A percentile compares a stretch with the other conserved stretches of the same genome.
phyloP scores from a whole-genome alignment of 2,113 vertebrate species.

The Romanogobio albipinnatus region DNA sequence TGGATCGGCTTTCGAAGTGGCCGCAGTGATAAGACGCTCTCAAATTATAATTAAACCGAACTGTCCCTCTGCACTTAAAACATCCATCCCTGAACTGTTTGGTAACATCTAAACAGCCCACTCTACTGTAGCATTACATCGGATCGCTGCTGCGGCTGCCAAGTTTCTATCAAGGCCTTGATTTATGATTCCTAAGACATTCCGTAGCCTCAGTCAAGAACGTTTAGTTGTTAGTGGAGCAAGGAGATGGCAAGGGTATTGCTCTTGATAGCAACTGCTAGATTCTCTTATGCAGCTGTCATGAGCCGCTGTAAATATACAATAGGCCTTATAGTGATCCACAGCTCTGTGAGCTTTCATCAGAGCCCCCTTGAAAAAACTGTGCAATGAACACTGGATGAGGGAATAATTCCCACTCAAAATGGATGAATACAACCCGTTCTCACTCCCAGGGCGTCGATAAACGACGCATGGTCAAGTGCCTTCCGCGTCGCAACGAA shows the following conservation, averaged over 20 bases:
- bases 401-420: neutral
- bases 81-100: neutral
- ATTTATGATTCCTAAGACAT: slow-evolving; percentile 96
- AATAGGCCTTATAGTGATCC: neutral
- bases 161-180: slow-evolving; percentile 89
- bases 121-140: slow-evolving; percentile 10
- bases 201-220: slow-evolving; percentile 87
- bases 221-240: slow-evolving; percentile 92
- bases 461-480: no score
- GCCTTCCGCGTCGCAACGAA: no score
- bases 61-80: neutral
- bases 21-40: slow-evolving; percentile 31
- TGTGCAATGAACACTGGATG: slow-evolving; percentile 33
- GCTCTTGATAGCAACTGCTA: slow-evolving; percentile 80
- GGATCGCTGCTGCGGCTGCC: slow-evolving; percentile 76
- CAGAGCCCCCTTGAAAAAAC: neutral
- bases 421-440: no score
- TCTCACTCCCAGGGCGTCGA: no score
- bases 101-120: slow-evolving; percentile 10
- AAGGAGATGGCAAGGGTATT: slow-evolving; percentile 81
- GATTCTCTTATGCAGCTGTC: slow-evolving; percentile 78
- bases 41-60: neutral
- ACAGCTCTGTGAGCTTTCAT: neutral
- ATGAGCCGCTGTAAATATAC: slow-evolving; percentile 60
- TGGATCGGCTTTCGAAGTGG: neutral